A percentile compares a stretch with the other conserved stretches of the same genome.
Evolutionary conservation across 2,888 invertebrate genomes (phyloP).

Genomic region (Meteorus cinctellus): DNA sequence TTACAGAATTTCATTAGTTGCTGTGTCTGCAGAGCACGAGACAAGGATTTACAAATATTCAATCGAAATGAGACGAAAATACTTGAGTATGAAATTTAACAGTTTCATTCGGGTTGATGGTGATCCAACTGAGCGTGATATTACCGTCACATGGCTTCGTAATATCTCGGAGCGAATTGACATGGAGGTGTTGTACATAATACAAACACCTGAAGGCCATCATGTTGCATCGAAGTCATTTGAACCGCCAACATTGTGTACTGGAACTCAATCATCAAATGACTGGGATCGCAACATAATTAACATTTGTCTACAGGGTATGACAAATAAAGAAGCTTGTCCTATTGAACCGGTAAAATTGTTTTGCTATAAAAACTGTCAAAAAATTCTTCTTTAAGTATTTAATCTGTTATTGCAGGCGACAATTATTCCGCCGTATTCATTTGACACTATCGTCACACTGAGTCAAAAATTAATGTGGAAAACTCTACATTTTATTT

Average conservation of each 20-base stretch:
- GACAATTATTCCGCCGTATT: conserved; percentile 42
- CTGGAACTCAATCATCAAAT: conserved; percentile 43
- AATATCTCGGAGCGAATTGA: not conserved
- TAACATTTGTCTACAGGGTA: conserved; percentile 48
- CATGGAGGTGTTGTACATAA: conserved; percentile 42
- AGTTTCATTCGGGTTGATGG: conserved; percentile 41
- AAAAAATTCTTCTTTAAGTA: not conserved
- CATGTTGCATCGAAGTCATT: conserved; percentile 44
- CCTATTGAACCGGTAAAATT: conserved; percentile 41
- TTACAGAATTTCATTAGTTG: not conserved
- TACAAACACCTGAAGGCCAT: conserved; percentile 40
- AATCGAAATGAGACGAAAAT: conserved; percentile 41
- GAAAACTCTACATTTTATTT: conserved; percentile 43
- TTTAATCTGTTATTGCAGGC: conserved; percentile 33
- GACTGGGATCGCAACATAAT: conserved; percentile 48
- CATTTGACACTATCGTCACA: conserved; percentile 39
- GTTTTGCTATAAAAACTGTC: conserved; percentile 20
- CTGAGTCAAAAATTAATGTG: conserved; percentile 43
- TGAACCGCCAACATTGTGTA: conserved; percentile 36
- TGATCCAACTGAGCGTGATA: conserved; percentile 35
- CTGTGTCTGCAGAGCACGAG: not conserved
- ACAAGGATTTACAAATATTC: conserved; percentile 26
- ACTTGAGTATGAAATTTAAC: conserved; percentile 43
- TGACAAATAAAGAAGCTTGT: conserved; percentile 41
- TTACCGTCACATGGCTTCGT: conserved; percentile 40